Conservation (phyloP, 2,888 invertebrate genomes). For the Resseliella maxima region DNA sequence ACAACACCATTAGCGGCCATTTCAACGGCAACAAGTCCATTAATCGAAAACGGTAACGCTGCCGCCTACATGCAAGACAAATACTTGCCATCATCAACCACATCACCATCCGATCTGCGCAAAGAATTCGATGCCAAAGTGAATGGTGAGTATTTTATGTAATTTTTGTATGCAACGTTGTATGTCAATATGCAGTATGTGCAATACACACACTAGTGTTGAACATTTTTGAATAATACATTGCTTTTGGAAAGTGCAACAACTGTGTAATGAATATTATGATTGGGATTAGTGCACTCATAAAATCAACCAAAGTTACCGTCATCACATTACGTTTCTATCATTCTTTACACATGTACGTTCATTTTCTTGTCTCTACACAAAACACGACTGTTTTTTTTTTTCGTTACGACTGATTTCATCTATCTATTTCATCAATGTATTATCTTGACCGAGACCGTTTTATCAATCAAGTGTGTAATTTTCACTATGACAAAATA, state of each 20-base stretch:
- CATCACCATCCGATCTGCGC: constrained; percentile 64
- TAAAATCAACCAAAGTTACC: no score
- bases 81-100: constrained; percentile 55
- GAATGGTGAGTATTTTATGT: constrained; percentile 65
- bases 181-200: neutral
- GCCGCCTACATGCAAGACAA: constrained; percentile 59
- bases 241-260: neutral
- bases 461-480: constrained; percentile 13
- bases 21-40: constrained; percentile 62
- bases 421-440: neutral
- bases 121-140: constrained; percentile 68
- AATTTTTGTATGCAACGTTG: neutral
- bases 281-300: neutral
- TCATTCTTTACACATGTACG: no score
- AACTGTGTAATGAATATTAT: constrained; percentile 2
- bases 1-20: constrained; percentile 59
- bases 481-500: neutral
- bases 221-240: constrained; percentile 35
- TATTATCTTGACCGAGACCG: neutral
- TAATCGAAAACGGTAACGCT: constrained; percentile 57
- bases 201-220: no score
- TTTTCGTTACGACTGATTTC: neutral
- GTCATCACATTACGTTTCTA: no score
- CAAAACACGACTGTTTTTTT: neutral
- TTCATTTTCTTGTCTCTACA: neutral